Conservation (phyloP, 2,797 vertebrate species). For the Arrhamphus sclerolepis region DNA sequence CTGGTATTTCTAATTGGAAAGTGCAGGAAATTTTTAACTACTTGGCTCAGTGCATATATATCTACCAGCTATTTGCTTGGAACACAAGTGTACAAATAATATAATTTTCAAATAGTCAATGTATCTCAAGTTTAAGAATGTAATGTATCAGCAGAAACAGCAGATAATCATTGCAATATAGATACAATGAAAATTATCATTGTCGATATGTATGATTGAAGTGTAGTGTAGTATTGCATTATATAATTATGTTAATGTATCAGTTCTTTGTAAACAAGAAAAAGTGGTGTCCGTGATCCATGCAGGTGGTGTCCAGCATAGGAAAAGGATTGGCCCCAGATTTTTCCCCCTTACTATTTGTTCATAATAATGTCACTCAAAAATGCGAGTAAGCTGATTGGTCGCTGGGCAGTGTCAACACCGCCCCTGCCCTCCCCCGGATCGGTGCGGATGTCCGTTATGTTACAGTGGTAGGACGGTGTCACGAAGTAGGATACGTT, state of each 20-base stretch:
- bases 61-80: too few relatives aligned
- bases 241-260: background rate
- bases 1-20: too few relatives aligned
- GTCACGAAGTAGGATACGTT: slow-evolving; percentile 51
- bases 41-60: too few relatives aligned
- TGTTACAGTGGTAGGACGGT: slow-evolving; percentile 57
- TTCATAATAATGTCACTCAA: slow-evolving; percentile 27
- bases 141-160: background rate
- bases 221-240: background rate
- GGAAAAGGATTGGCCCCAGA: slow-evolving; percentile 27
- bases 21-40: too few relatives aligned
- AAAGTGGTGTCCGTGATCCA: slow-evolving; percentile 16
- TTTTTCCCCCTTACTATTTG: slow-evolving; percentile 45
- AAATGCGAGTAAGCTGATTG: slow-evolving; percentile 35
- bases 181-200: background rate
- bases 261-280: slow-evolving; percentile 22
- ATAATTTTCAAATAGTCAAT: background rate
- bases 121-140: background rate
- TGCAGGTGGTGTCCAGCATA: slow-evolving; percentile 2
- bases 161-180: background rate
- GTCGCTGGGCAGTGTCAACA: background rate
- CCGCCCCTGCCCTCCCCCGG: slow-evolving; percentile 40
- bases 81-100: background rate
- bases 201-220: background rate
- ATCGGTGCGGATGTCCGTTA: slow-evolving; percentile 69